These are phyloP conservation scores for Cyclopterus lumpus DNA, from an alignment of 2,797 vertebrate genomes.

Conservation along the genomic window DNA sequence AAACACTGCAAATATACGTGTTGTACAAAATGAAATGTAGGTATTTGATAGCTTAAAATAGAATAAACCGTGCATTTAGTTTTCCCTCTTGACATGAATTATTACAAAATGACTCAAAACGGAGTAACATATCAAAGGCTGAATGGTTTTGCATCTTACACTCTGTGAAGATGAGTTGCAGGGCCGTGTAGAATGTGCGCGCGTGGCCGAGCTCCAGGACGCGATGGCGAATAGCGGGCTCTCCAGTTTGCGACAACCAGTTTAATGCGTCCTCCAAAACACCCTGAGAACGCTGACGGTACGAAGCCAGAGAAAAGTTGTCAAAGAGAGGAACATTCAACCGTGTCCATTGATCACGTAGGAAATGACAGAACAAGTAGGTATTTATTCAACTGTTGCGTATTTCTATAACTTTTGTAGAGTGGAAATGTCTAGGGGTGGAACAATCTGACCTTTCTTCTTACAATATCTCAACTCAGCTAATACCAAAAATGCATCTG, in stretches of 20 bases:
- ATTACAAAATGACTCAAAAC: background rate
- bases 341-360: background rate
- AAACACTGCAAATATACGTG: background rate
- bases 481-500: background rate
- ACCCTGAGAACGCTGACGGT: constrained; percentile 41
- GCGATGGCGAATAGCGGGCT: constrained; percentile 51
- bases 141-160: constrained; percentile 82
- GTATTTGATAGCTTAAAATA: background rate
- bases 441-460: background rate
- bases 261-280: constrained; percentile 74
- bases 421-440: background rate
- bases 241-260: constrained; percentile 83
- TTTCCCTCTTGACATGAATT: background rate
- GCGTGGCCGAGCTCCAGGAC: constrained; percentile 52
- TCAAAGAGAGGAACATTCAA: background rate
- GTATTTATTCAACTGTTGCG: too few species aligned
- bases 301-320: background rate
- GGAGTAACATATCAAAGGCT: background rate
- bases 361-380: background rate
- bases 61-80: background rate
- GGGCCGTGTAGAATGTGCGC: constrained; percentile 42
- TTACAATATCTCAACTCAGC: background rate
- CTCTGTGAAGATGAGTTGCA: constrained; percentile 84
- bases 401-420: too few species aligned
- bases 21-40: background rate